Evolutionary conservation across 2,113 vertebrate species (phyloP).

Genomic region (Seriola rivoliana): DNA sequence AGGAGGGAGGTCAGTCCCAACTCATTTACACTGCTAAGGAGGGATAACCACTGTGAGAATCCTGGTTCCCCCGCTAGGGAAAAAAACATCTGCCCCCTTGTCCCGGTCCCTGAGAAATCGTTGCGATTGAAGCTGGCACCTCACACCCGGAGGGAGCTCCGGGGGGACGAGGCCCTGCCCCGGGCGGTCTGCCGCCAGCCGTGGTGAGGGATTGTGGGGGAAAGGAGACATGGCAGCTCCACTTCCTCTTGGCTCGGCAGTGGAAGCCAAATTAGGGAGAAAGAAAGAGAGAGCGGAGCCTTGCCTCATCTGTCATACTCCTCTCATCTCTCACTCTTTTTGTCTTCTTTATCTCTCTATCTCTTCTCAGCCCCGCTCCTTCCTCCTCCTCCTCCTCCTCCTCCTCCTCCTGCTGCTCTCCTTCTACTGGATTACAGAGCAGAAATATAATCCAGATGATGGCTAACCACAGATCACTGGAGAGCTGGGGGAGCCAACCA

Average conservation of each 20-base stretch:
- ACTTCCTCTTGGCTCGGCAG: constrained; percentile 89
- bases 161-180: constrained; percentile 69
- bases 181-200: constrained; percentile 81
- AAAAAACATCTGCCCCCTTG: not conserved
- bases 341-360: constrained; percentile 50
- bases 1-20: constrained; percentile 72
- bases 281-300: constrained; percentile 31
- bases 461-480: constrained; percentile 58
- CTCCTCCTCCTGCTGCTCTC: constrained; percentile 10
- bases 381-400: not conserved
- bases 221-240: constrained; percentile 91
- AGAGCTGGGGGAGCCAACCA: constrained; percentile 36
- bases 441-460: constrained; percentile 92
- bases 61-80: not conserved
- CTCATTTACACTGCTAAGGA: constrained; percentile 72
- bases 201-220: constrained; percentile 89
- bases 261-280: constrained; percentile 87
- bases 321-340: constrained; percentile 52
- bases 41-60: constrained; percentile 49
- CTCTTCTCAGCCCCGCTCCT: constrained; percentile 8
- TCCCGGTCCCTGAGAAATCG: constrained; percentile 78
- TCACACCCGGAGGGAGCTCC: constrained; percentile 82
- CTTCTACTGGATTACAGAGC: constrained; percentile 37
- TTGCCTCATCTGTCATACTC: constrained; percentile 69
- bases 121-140: constrained; percentile 92